Evolutionary conservation across 2,797 vertebrate species (phyloP), one percentile per base, ranked within the genome.

Genomic region (Odontamblyopus lacepedii): DNA sequence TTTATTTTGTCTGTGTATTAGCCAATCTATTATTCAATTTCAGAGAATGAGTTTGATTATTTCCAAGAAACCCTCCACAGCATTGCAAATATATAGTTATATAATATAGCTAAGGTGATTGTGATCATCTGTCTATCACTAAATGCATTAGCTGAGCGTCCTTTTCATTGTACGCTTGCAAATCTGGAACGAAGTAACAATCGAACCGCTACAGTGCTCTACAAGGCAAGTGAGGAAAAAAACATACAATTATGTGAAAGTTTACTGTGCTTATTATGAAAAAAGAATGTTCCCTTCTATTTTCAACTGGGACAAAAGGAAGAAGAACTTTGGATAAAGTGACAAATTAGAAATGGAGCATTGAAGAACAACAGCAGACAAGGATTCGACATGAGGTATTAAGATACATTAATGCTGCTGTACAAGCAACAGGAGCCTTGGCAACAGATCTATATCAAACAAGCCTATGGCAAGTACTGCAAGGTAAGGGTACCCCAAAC

Each of bases 401-500:
- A 9, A n/a, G 6, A 55, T 55, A n/a, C 2, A 55, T 53, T 53
- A 6, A 53, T 7, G 18, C 53, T 55, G 11, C 19, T 55, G 1
- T 57, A 57, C 55, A 18, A 16, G 15, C 29, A 61, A 61, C 59
- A 30, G 59, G 26, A 30, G 59, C 16, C 6, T 6, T 29, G 26
- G 27, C 15, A 60, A 59, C 23, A 59, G 12, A 59, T 59, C 56
- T 27, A 8, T 55, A 26, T 27, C 13, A 60, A 61, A 32, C 15
- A 6, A 61, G 29, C 29, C 27, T 61, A 15, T 18, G 27, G 59
- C 59, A 61, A 18, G 30, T 30, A 61, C 1, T 61, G 59, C 59
- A 8, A 61, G 6, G 61, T n/a, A 38, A 63, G 61, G 23, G 61
- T 32, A n/a, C 32, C 61, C 32, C 30, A 63, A 63, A 63, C 61